phyloP scores from a whole-genome alignment of 2,888 invertebrate species.

The Tetanocera ferruginea region DNA sequence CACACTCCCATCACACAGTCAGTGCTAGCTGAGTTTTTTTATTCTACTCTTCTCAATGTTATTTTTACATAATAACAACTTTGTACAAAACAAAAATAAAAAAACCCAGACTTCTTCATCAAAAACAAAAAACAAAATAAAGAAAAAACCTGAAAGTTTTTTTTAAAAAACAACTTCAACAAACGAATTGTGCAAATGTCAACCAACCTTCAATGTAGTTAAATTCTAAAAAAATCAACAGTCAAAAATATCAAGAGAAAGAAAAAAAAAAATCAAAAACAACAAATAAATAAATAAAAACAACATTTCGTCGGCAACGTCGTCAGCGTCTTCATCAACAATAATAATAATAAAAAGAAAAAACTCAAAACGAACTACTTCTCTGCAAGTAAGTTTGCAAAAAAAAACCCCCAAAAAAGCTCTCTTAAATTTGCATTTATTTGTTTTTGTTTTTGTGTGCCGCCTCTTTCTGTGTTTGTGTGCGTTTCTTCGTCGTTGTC shows the following conservation, averaged over 20 bases:
- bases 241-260: background rate
- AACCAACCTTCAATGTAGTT: background rate
- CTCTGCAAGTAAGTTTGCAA: conserved; percentile 32
- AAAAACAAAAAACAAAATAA: background rate
- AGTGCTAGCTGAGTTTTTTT: too few relatives aligned
- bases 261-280: background rate
- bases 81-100: background rate
- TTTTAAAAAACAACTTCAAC: conserved; percentile 1
- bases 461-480: too few relatives aligned
- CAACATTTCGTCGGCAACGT: background rate
- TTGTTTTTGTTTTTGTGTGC: too few relatives aligned
- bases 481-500: background rate
- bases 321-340: background rate
- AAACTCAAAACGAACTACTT: conserved; percentile 15
- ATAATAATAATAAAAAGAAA: background rate
- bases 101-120: background rate
- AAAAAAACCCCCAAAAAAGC: background rate
- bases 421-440: background rate
- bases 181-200: too few relatives aligned
- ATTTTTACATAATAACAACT: background rate
- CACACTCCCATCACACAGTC: background rate
- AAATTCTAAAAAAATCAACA: conserved; percentile 13
- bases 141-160: background rate
- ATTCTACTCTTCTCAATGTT: too few relatives aligned
- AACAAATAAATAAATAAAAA: background rate